phyloP scores from a whole-genome alignment of 2,888 invertebrate species.

The Rotaria sp. region DNA sequence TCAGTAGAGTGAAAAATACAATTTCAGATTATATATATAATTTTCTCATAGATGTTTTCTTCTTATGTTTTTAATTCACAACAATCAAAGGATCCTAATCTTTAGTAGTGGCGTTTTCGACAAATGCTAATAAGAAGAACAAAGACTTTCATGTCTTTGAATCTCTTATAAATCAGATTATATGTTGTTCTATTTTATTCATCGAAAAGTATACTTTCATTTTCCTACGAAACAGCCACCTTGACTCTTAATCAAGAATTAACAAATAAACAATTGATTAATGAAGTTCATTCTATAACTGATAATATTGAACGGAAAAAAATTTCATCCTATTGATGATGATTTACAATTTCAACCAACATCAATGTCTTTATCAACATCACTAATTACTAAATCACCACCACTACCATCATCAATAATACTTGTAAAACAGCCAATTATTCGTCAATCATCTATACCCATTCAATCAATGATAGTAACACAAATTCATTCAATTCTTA shows the following conservation, averaged over 20 bases:
- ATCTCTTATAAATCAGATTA: too few relatives aligned
- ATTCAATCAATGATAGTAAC: neutral
- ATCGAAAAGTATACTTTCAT: too few relatives aligned
- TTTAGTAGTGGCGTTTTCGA: too few relatives aligned
- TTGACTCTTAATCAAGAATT: neutral
- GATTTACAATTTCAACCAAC: conserved; percentile 4
- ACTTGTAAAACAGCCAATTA: neutral
- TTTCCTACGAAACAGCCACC: neutral
- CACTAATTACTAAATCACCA: neutral
- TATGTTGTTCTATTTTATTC: too few relatives aligned
- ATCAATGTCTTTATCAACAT: neutral
- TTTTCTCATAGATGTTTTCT: too few relatives aligned
- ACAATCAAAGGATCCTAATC: too few relatives aligned
- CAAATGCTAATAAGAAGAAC: too few relatives aligned
- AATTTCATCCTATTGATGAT: neutral
- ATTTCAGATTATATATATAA: too few relatives aligned
- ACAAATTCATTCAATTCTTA: neutral
- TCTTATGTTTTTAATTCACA: too few relatives aligned
- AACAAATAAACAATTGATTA: neutral
- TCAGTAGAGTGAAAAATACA: too few relatives aligned
- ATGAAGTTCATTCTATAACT: neutral
- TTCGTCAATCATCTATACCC: neutral
- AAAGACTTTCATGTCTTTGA: too few relatives aligned
- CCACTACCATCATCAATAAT: neutral
- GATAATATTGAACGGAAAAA: neutral